phyloP scores from a whole-genome alignment of 2,797 vertebrate genomes.

The Hippopotamyrus pictus region DNA sequence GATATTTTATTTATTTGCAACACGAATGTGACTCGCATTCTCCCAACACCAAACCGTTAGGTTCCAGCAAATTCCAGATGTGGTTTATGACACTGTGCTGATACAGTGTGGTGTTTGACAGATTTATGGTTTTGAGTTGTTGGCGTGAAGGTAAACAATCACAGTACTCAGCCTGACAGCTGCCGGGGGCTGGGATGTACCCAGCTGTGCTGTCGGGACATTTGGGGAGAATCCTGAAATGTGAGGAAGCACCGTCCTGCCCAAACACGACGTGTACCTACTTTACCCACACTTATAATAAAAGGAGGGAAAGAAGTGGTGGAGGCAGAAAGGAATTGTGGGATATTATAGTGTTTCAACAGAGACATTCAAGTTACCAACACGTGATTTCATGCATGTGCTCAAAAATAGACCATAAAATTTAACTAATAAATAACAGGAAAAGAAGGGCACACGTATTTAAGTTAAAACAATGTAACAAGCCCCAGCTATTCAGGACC shows the following conservation, averaged over 20 bases:
- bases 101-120: neutral
- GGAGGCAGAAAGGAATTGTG: neutral
- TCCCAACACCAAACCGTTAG: neutral
- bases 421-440: neutral
- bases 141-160: neutral
- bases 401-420: neutral
- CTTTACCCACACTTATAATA: neutral
- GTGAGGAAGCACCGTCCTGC: neutral
- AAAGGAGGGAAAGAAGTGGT: neutral
- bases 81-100: neutral
- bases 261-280: neutral
- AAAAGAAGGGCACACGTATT: neutral
- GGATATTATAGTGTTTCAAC: neutral
- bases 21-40: neutral
- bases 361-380: neutral
- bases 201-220: neutral
- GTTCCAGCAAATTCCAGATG: neutral
- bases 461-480: neutral
- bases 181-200: neutral
- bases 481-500: neutral
- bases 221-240: neutral
- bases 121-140: neutral
- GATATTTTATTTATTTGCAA: neutral
- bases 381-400: neutral
- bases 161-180: neutral